These are phyloP conservation scores for Ridgeia piscesae DNA, from an alignment of 1,140 invertebrate genomes.

Conservation along the genomic window DNA sequence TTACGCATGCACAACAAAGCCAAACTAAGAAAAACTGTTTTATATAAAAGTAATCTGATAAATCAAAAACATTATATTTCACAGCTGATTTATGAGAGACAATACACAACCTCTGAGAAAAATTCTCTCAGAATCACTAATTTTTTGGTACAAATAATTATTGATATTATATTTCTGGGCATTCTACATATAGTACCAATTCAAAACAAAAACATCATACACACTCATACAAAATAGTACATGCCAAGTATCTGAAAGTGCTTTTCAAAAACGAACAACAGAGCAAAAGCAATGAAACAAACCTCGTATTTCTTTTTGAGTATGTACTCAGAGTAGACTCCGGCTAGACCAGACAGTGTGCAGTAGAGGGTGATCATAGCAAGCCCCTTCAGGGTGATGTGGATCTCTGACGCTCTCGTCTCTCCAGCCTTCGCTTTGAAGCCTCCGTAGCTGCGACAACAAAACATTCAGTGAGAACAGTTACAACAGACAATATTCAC, in stretches of 20 bases:
- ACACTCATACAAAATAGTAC: neutral
- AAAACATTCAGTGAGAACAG: no score
- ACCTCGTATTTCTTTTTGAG: slow-evolving; percentile 48
- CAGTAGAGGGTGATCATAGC: slow-evolving; percentile 46
- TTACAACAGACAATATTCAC: no score
- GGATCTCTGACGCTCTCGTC: slow-evolving; percentile 33
- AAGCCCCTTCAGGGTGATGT: slow-evolving; percentile 47
- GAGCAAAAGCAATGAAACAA: neutral
- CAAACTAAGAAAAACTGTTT: no score
- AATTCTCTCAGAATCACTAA: no score
- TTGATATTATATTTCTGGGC: no score
- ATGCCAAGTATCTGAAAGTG: neutral
- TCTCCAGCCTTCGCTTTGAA: slow-evolving; percentile 26
- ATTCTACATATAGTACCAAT: no score
- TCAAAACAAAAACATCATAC: neutral
- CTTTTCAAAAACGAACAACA: neutral
- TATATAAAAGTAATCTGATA: no score
- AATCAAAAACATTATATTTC: no score
- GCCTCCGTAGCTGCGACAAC: slow-evolving; percentile 38
- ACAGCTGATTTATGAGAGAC: no score
- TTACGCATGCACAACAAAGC: no score
- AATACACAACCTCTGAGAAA: no score
- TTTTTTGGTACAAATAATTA: no score
- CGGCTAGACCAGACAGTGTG: slow-evolving; percentile 47
- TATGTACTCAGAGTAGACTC: slow-evolving; percentile 54